phyloP scores from a whole-genome alignment of 2,113 vertebrate species.

The Labrus mixtus region DNA sequence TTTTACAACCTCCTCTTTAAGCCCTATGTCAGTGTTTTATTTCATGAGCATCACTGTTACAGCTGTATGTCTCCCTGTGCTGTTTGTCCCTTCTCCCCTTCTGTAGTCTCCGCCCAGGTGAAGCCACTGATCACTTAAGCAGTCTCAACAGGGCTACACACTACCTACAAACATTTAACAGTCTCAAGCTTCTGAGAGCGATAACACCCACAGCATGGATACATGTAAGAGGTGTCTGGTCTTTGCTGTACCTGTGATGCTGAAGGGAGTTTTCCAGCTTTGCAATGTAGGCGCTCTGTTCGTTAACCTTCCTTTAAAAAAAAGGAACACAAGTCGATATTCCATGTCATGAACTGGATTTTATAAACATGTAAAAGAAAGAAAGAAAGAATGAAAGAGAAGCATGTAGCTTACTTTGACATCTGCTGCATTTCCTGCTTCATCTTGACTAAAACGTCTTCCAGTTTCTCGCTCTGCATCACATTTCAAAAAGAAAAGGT shows the following conservation, averaged over 20 bases:
- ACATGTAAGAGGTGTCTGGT: neutral
- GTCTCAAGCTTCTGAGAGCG: no score
- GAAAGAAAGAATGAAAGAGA: neutral
- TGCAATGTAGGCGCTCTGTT: conserved; percentile 81
- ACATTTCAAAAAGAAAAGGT: neutral
- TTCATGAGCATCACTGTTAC: no score
- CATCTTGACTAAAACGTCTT: conserved; percentile 84
- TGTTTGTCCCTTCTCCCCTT: no score
- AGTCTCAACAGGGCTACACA: no score
- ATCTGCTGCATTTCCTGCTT: conserved; percentile 85
- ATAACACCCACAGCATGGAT: no score
- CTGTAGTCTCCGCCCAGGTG: no score
- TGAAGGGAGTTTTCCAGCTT: conserved; percentile 81
- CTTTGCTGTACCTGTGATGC: conserved; percentile 77
- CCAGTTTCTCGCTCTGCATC: conserved; percentile 86
- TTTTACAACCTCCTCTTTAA: no score
- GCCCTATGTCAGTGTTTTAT: no score
- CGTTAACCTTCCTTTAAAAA: conserved; percentile 76
- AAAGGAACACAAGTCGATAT: neutral
- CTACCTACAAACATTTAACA: no score
- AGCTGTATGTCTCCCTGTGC: no score
- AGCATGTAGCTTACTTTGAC: conserved; percentile 75
- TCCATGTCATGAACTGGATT: neutral
- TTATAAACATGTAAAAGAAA: neutral
- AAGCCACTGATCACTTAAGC: no score